Percentiles rank a stretch among this genome's conserved stretches.
Evolutionary conservation across 2,888 invertebrate species (phyloP).

Genomic region (Cyclophora albipunctata): DNA sequence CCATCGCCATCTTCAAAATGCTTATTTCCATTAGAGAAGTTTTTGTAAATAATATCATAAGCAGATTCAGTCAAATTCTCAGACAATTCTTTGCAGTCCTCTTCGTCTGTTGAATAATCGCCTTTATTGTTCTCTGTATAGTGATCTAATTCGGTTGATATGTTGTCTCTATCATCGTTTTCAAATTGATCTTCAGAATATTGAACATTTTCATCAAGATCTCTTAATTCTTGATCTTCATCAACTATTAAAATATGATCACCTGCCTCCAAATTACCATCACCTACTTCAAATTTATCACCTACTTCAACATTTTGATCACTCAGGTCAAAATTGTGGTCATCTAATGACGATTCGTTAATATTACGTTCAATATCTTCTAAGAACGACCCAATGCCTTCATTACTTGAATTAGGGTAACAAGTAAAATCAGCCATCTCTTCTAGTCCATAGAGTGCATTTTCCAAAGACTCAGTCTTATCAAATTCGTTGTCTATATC

Average conservation of each 20-base stretch:
- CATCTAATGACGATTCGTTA: too few species aligned
- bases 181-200: too few species aligned
- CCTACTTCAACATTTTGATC: background rate
- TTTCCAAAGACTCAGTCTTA: too few species aligned
- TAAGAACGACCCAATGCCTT: background rate
- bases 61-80: conserved; percentile 11
- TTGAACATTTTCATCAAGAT: background rate
- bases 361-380: background rate
- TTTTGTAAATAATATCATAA: conserved; percentile 20
- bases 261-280: background rate
- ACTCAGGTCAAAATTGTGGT: background rate
- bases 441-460: too few species aligned
- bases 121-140: conserved; percentile 1
- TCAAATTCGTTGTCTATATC: too few species aligned
- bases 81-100: conserved; percentile 14
- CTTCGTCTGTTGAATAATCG: conserved; percentile 12
- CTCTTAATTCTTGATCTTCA: background rate
- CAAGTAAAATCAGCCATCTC: too few species aligned
- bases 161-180: conserved; percentile 8
- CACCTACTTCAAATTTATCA: background rate
- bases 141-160: background rate
- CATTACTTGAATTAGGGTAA: too few species aligned
- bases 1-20: too few species aligned
- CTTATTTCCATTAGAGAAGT: conserved; percentile 9
- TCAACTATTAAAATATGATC: background rate